Conservation (phyloP, 2,888 invertebrate species). For the Diaperis boleti region DNA sequence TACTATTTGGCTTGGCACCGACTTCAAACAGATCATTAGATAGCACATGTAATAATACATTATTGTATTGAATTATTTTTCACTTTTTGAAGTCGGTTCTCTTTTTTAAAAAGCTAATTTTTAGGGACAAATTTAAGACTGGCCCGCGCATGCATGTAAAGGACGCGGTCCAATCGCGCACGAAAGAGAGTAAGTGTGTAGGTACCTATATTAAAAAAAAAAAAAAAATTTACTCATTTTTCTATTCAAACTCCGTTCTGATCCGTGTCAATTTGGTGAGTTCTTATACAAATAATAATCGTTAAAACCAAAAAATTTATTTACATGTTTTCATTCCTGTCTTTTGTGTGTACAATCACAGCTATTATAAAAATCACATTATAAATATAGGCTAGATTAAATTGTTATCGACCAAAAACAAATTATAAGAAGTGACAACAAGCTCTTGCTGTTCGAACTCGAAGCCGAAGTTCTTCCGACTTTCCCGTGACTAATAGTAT, state of each 20-base stretch:
- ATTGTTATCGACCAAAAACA: background rate
- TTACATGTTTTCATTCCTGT: background rate
- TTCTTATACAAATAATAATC: background rate
- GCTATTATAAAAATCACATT: slow-evolving; percentile 14
- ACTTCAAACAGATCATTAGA: too few species aligned
- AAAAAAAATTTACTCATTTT: background rate
- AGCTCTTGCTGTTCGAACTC: background rate
- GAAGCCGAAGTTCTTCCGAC: slow-evolving; percentile 5
- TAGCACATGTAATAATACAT: too few species aligned
- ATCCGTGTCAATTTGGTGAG: background rate
- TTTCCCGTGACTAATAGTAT: slow-evolving; percentile 53
- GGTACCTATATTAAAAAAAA: too few species aligned
- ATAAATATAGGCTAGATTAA: background rate
- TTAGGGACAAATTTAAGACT: too few species aligned
- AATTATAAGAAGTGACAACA: background rate
- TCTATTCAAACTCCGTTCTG: too few species aligned
- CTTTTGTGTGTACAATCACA: background rate
- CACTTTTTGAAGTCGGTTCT: too few species aligned
- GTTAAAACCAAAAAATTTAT: background rate
- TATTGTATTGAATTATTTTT: too few species aligned
- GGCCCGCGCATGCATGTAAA: too few species aligned
- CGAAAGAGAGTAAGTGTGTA: too few species aligned
- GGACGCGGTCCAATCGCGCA: too few species aligned
- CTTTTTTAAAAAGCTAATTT: too few species aligned
- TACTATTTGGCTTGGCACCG: too few species aligned